A percentile compares a stretch with the other conserved stretches of the same genome.
Evolutionary conservation across 2,113 vertebrate species (phyloP).

Genomic region (Cyphotilapia sp.): DNA sequence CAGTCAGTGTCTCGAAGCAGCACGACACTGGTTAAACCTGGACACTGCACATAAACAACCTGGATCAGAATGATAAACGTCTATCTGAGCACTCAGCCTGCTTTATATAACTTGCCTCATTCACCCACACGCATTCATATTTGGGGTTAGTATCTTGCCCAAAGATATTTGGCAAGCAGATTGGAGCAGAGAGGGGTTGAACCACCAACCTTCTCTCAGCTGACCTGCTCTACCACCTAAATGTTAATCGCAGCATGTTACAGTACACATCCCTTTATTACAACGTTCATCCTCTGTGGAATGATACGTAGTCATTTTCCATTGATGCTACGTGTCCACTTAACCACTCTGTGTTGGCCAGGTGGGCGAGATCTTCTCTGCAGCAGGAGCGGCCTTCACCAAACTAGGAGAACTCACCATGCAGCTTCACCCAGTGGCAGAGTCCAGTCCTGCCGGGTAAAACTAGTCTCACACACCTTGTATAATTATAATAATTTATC

Average conservation of each 20-base stretch:
- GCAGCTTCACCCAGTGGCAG: conserved; percentile 89
- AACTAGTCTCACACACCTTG: background rate
- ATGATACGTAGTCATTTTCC: background rate
- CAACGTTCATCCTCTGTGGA: background rate
- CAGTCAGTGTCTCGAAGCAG: background rate
- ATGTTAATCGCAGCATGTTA: background rate
- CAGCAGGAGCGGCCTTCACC: conserved; percentile 86
- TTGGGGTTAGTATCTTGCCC: background rate
- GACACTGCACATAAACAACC: background rate
- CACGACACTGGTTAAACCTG: background rate
- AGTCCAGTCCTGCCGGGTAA: conserved; percentile 88
- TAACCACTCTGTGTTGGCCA: conserved; percentile 25
- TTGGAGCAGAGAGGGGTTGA: background rate
- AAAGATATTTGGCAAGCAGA: background rate
- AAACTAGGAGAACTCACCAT: conserved; percentile 89
- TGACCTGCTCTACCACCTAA: background rate
- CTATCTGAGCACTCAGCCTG: background rate
- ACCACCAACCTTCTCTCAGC: background rate
- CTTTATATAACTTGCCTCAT: background rate
- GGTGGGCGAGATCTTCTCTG: conserved; percentile 93
- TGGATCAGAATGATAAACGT: accelerated
- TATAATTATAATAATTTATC: background rate
- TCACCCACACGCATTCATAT: background rate
- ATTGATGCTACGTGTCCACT: accelerated
- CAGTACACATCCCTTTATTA: accelerated